Base-by-base conservation (phyloP, 2,888 invertebrate species). In the Deilephila porcellus region DNA sequence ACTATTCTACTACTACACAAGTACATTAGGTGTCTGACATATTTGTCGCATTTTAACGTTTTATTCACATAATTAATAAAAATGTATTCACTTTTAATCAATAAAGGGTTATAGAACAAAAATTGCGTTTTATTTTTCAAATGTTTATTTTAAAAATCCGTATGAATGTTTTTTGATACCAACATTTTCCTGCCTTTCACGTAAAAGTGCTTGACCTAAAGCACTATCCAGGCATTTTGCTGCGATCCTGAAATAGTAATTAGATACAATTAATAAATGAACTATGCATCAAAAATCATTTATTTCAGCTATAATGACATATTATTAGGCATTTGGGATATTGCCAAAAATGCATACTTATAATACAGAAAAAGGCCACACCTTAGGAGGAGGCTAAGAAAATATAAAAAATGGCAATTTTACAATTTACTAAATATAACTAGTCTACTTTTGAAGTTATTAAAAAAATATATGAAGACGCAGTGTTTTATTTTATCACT, bases 181-280 rank as follows among this genome's bases (percentile, higher is more conserved):
- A 45, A 82, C 75, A 72, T 84, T 86, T 85, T 92, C 89, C 75
- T 82, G 77, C 75, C 88, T 84, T 86, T 97, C 97, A 74, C 95
- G 90, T 78, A 95, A 87, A 4, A 98, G 90, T 29, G 96, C 95
- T 79, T 95, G 93, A 73, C 96, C 95, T 32, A 98, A 90, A 34
- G 96, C 95, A 81, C 95, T 92, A 86, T 98, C 97, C 7, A 98
- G 91, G 73, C 95, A 94, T 79, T 96, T 93, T 0, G 97, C 98
- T 74, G 94, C 94, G 45, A 88, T 84, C 77, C 95, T 95, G 89
- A 75, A 89, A 91, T 77, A 70, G 80, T 81, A 74, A 73, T 1
- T 14, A 14, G 45, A 0, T 45, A 45, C 3, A 45, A 14, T 45
- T 45, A 45, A 2, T 53, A 73, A 1, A 64, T 19, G 17, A 71